phyloP scores from a whole-genome alignment of 2,888 invertebrate genomes.

The Torymus auratus region DNA sequence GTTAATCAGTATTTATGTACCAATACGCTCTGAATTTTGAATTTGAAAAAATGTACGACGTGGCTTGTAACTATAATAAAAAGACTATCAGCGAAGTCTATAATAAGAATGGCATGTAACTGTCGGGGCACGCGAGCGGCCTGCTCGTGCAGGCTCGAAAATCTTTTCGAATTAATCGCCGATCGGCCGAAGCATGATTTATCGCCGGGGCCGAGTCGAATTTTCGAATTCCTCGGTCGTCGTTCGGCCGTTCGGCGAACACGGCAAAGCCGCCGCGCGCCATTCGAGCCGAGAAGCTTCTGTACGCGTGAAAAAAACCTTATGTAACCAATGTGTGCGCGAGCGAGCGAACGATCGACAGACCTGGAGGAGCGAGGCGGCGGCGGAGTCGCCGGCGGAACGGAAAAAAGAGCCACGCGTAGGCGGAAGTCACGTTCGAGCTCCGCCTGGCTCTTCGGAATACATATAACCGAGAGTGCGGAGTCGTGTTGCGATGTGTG shows the following conservation, averaged over 20 bases:
- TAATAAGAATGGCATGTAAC: too few species aligned
- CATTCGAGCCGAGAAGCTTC: conserved; percentile 34
- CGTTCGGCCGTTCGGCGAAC: conserved; percentile 6
- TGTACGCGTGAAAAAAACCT: conserved; percentile 50
- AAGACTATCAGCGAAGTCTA: too few species aligned
- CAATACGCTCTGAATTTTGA: too few species aligned
- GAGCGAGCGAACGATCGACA: conserved; percentile 35
- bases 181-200: conserved; percentile 36
- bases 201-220: conserved; percentile 17
- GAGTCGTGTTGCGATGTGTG: conserved; percentile 49
- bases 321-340: conserved; percentile 45
- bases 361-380: conserved; percentile 17
- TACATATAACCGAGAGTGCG: conserved; percentile 14
- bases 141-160: not conserved
- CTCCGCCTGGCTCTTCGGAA: conserved; percentile 44
- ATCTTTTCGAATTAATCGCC: not conserved
- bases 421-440: conserved; percentile 57
- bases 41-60: too few species aligned
- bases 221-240: conserved; percentile 42
- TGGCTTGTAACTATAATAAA: too few species aligned
- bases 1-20: too few species aligned
- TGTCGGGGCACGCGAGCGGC: too few species aligned
- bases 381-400: conserved; percentile 38
- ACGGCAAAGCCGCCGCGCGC: not conserved
- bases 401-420: conserved; percentile 38